Base-by-base conservation (phyloP, 1,140 invertebrate genomes). In the Zaprionus ghesquierei region DNA sequence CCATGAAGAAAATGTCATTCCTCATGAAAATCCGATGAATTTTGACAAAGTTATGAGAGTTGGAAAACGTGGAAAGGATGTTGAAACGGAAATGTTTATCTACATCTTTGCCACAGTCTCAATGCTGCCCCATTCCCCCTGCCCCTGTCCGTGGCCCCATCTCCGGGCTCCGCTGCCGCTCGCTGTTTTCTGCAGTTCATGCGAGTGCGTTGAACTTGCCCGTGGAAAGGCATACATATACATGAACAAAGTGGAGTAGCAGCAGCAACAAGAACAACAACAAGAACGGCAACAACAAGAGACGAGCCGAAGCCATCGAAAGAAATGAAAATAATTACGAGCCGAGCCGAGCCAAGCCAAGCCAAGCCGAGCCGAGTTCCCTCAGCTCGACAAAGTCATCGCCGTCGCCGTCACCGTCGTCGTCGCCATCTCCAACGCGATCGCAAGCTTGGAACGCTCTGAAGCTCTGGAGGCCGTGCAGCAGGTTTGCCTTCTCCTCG, bases 71-170 rank as follows among this genome's bases (percentile, higher is more conserved):
- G n/a, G n/a, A n/a, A n/a, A n/a, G n/a, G n/a, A n/a, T n/a, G n/a
- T n/a, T n/a, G n/a, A n/a, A n/a, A n/a, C 84, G 84, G 84, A 87
- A 87, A 87, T 89, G 73, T 79, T 89, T 76, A 75, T 76, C 73
- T 75, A 71, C 76, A 75, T 75, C 69, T 75, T 63, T 55, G 70
- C 38, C 63, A 54, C 63, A 72, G 69, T 72, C 69, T 63, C 46
- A 13, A 25, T 18, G 12, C 49, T 54, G 29, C 31, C 18, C 60
- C 46, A 20, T 10, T 44, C 35, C 51, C 60, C 60, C 60, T 8
- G 18, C 53, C 8, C 27, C 53, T 55, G 12, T 25, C 35, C 27
- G 15, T 9, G 18, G 18, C 31, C 3, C n/a, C 1, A 2, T 31
- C 33, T 59, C 56, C 44, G 6, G 50, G 46, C 53, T 22, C n/a